These are phyloP conservation scores for Holotrichia oblita DNA, from an alignment of 1,140 invertebrate species.

Conservation along the genomic window DNA sequence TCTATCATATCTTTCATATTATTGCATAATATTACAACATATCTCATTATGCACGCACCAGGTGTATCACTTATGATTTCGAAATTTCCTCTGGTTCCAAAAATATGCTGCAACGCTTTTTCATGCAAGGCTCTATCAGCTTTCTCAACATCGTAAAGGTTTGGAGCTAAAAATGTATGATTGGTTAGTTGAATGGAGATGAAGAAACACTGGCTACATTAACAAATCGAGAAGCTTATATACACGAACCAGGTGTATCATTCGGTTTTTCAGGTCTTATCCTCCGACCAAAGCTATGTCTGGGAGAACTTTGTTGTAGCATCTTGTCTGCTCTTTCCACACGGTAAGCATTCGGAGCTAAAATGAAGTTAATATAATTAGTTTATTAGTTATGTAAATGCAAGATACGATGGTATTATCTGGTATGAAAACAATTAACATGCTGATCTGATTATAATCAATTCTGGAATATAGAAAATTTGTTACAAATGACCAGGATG, in stretches of 20 bases:
- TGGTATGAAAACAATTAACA: too few relatives aligned
- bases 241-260: slow-evolving; percentile 65
- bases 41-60: too few relatives aligned
- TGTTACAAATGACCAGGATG: too few relatives aligned
- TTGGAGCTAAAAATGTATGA: slow-evolving; percentile 64
- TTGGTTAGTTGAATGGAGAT: neutral
- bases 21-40: too few relatives aligned
- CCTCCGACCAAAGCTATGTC: slow-evolving; percentile 76
- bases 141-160: slow-evolving; percentile 78
- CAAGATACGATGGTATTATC: neutral
- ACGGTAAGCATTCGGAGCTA: slow-evolving; percentile 75
- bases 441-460: too few relatives aligned
- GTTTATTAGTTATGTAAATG: neutral
- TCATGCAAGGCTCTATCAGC: slow-evolving; percentile 68
- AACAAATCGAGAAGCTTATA: neutral
- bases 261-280: slow-evolving; percentile 64
- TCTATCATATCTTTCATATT: too few relatives aligned
- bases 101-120: slow-evolving; percentile 61
- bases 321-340: slow-evolving; percentile 75
- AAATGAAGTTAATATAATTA: neutral
- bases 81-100: slow-evolving; percentile 59
- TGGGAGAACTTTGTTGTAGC: slow-evolving; percentile 70
- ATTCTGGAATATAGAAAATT: too few relatives aligned
- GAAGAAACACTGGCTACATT: neutral
- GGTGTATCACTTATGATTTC: slow-evolving; percentile 53